These are phyloP conservation scores for Pseudomyrmex flavicornis DNA, from an alignment of 1,140 invertebrate species.

Conservation along the genomic window DNA sequence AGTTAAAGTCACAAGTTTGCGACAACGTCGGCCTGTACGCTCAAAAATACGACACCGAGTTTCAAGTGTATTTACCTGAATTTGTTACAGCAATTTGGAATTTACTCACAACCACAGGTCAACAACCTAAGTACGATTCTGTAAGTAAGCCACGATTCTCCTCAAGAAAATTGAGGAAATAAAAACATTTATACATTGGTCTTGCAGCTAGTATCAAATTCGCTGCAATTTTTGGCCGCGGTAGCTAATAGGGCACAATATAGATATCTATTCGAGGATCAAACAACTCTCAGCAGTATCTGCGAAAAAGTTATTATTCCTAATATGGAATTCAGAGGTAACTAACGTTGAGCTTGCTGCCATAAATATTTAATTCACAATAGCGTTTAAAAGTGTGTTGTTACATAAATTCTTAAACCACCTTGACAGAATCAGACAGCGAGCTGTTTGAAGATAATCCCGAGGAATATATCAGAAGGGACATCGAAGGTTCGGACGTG, in stretches of 20 bases:
- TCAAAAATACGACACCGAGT: slow-evolving; percentile 99
- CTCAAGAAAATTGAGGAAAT: not conserved
- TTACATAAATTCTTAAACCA: too few species aligned
- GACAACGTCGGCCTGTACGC: slow-evolving; percentile 98
- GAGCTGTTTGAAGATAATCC: slow-evolving; percentile 99
- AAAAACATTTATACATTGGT: slow-evolving; percentile 24
- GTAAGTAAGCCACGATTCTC: slow-evolving; percentile 82
- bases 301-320: slow-evolving; percentile 99
- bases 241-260: slow-evolving; percentile 96
- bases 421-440: slow-evolving; percentile 92
- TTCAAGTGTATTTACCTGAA: slow-evolving; percentile 92
- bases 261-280: slow-evolving; percentile 95
- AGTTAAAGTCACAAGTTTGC: slow-evolving; percentile 97
- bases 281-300: slow-evolving; percentile 94
- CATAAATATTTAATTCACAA: not conserved
- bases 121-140: slow-evolving; percentile 95
- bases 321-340: slow-evolving; percentile 98
- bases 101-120: slow-evolving; percentile 93
- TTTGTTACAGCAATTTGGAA: slow-evolving; percentile 98
- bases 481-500: slow-evolving; percentile 99
- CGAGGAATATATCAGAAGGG: slow-evolving; percentile 98
- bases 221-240: slow-evolving; percentile 96
- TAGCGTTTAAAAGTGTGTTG: too few species aligned
- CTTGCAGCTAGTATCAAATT: slow-evolving; percentile 96
- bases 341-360: slow-evolving; percentile 54